Conservation (phyloP, 2,888 invertebrate species). For the Lomographa bimaculata region DNA sequence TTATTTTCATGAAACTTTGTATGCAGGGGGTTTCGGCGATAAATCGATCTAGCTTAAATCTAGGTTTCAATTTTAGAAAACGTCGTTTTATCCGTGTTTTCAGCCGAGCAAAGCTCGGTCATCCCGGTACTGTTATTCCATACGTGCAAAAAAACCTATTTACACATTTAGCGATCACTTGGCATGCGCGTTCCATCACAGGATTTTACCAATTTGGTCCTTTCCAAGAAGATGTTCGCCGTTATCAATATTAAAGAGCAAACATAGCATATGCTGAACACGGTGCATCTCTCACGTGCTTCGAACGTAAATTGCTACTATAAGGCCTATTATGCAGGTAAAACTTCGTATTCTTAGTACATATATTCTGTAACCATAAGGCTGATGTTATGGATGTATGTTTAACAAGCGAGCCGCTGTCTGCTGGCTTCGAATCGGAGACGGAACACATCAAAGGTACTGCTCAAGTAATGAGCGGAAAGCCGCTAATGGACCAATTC, state of each 20-base stretch:
- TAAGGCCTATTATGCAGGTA: no score
- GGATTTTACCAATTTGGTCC: constrained; percentile 49
- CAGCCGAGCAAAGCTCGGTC: no score
- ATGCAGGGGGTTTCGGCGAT: no score
- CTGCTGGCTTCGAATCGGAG: constrained; percentile 43
- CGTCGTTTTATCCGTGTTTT: no score
- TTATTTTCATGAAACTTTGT: no score
- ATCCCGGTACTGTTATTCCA: no score
- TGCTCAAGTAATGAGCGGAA: constrained; percentile 51
- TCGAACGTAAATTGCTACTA: constrained; percentile 66
- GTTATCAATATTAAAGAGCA: constrained; percentile 51
- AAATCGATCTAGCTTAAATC: no score
- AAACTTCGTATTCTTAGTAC: constrained; percentile 3
- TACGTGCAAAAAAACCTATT: constrained; percentile 26
- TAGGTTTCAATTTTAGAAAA: no score
- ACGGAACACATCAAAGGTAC: constrained; percentile 52
- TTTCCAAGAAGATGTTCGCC: constrained; percentile 60
- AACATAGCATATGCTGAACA: constrained; percentile 52
- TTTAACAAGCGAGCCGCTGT: constrained; percentile 62
- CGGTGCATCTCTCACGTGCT: constrained; percentile 58
- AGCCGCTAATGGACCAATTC: constrained; percentile 27
- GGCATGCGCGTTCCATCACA: constrained; percentile 43
- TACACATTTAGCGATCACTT: constrained; percentile 32
- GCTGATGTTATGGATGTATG: constrained; percentile 20
- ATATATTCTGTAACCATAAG: constrained; percentile 4